phyloP scores from a whole-genome alignment of 1,140 invertebrate genomes.

The Drosophila fuyamai region DNA sequence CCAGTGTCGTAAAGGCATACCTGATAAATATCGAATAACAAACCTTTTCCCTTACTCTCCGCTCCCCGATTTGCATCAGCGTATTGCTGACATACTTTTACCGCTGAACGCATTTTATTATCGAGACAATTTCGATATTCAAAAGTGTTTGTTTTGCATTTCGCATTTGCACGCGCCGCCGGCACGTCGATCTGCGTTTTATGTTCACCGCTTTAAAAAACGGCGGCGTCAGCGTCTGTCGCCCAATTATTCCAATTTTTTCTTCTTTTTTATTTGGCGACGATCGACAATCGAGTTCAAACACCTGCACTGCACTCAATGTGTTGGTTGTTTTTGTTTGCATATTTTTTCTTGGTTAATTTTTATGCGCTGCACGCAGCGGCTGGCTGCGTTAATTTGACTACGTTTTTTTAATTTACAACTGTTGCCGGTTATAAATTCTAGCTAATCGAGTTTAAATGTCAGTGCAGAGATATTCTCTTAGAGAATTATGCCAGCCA shows the following conservation, averaged over 20 bases:
- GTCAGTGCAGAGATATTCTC: slow-evolving; percentile 31
- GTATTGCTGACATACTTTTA: slow-evolving; percentile 74
- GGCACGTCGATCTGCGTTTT: slow-evolving; percentile 38
- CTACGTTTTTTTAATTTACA: slow-evolving; percentile 73
- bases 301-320: slow-evolving; percentile 76
- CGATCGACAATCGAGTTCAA: slow-evolving; percentile 74
- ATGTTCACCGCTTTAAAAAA: slow-evolving; percentile 46
- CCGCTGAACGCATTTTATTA: slow-evolving; percentile 79
- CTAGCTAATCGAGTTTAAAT: slow-evolving; percentile 72
- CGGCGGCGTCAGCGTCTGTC: slow-evolving; percentile 69
- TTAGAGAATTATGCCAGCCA: slow-evolving; percentile 9
- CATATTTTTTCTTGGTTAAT: slow-evolving; percentile 54
- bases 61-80: slow-evolving; percentile 11
- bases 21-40: slow-evolving; percentile 21
- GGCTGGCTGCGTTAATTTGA: slow-evolving; percentile 67
- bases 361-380: slow-evolving; percentile 49
- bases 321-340: slow-evolving; percentile 56
- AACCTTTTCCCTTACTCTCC: slow-evolving; percentile 17
- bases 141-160: slow-evolving; percentile 81
- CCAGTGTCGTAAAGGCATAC: slow-evolving; percentile 20
- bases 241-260: slow-evolving; percentile 66
- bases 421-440: slow-evolving; percentile 61
- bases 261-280: slow-evolving; percentile 28
- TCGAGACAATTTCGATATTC: slow-evolving; percentile 72
- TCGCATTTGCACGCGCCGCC: slow-evolving; percentile 67